A percentile compares a stretch with the other conserved stretches of the same genome.
Evolutionary conservation across 1,140 invertebrate genomes (phyloP).

Genomic region (Heliconius hewitsoni): DNA sequence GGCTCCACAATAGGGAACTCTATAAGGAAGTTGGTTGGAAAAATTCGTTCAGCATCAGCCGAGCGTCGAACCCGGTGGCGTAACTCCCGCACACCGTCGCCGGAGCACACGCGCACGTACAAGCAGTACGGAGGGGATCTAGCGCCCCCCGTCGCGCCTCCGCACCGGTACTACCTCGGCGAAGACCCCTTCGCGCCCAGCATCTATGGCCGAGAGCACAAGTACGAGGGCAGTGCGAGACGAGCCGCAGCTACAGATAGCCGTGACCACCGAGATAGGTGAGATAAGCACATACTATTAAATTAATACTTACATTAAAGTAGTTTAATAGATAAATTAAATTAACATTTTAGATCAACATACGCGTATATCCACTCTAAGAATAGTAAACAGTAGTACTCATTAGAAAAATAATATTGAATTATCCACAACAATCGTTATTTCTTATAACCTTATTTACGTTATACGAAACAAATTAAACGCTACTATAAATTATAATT

Average conservation of each 20-base stretch:
- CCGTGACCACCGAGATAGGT: conserved; percentile 73
- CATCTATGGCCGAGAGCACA: conserved; percentile 90
- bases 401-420: no score
- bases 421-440: not conserved
- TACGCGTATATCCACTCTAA: not conserved
- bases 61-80: conserved; percentile 86
- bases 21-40: conserved; percentile 88
- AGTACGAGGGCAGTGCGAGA: conserved; percentile 85
- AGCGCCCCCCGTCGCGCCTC: conserved; percentile 79
- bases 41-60: conserved; percentile 87
- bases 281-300: conserved; percentile 39
- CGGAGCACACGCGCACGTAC: conserved; percentile 76
- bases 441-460: not conserved
- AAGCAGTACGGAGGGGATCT: conserved; percentile 79
- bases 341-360: not conserved
- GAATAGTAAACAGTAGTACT: not conserved
- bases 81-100: conserved; percentile 81
- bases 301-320: not conserved
- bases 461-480: not conserved
- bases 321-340: not conserved
- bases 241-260: conserved; percentile 64
- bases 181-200: conserved; percentile 91
- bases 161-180: conserved; percentile 90
- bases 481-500: conserved; percentile 23
- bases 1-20: conserved; percentile 85